Base-by-base conservation (phyloP, 2,888 invertebrate genomes). In the Tenthredo scrophulariae region DNA sequence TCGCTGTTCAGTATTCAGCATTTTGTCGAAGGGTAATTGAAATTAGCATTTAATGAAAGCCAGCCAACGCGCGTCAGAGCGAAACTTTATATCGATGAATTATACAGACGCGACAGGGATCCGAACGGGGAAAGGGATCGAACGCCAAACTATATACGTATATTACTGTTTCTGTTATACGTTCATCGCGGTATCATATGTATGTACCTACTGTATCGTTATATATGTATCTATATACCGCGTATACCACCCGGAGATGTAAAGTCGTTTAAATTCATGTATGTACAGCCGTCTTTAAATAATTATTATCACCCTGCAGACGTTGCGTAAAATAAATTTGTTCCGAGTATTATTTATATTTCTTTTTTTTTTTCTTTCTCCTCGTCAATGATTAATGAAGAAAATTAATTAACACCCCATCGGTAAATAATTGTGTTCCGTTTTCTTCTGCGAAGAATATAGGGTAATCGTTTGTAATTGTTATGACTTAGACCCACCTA, bases 261-360 rank as follows among this genome's bases (percentile, higher is more conserved):
- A 88, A 90, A 90, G 90, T 90, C 92, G 91, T 92, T 92, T 92
- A 91, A 91, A 91, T 22, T 26, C 9, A 13, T 26, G 26, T 62
- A 26, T 1, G 13, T 26, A 13, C 62, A 4, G 26, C 22, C n/a
- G n/a, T 54, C 54, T 26, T 22, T 22, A 62, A 29, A 29, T 13
- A 62, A 29, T 62, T 62, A 26, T 7, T 26, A 29, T 26, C 62
- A n/a, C n/a, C n/a, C n/a, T n/a, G n/a, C 9, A 62, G 58, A 4
- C 46, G 50, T 18, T 18, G 18, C 18, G 50, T 18, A 18, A 4
- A 15, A 46, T 46, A 18, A 46, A 46, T 15, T 50, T n/a, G 2
- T n/a, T 50, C 18, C 18, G 0, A 18, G 9, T 33, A n/a, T n/a
- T n/a, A n/a, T n/a, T n/a, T n/a, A n/a, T n/a, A n/a, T n/a, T n/a